Evolutionary conservation across 2,888 invertebrate species (phyloP), one percentile per base, ranked within the genome.

Genomic region (Noctua janthina): DNA sequence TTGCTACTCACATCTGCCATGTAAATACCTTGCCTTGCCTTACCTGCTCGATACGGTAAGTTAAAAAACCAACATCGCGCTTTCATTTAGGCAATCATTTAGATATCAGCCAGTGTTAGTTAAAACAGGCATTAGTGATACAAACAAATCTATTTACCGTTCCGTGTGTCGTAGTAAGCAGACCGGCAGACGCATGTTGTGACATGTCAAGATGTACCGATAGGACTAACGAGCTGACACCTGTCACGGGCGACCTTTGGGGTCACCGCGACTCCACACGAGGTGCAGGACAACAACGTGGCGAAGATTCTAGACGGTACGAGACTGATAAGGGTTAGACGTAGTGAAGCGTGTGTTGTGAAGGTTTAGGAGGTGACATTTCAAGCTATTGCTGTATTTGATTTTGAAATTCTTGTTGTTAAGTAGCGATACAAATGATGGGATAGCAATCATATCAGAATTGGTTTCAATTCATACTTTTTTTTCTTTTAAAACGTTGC

Each of bases 191-290:
- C 84, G 62, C 13, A 35, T 81, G 79, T 88, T 68, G 59, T 74
- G 76, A 20, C 69, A 66, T 78, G 76, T 80, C 88, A 76, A 90
- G 89, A 90, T 90, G 6, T 74, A 20, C 46, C 43, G 90, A 89
- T 89, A 89, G 20, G 23, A 72, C 80, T 87, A 90, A 90, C 87
- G 85, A 90, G 79, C 67, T 67, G 85, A 76, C 78, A 80, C 62
- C 82, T 78, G 89, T 76, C 77, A 82, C 43, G 15, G 17, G 29
- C 79, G 79, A 89, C 89, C 88, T 87, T 87, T 83, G 85, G 49
- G 88, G 87, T 79, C 86, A 20, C 23, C 43, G 75, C 46, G 87
- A 89, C 88, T 88, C 81, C 77, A 39, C 84, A 86, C 81, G 79
- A 62, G 78, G 2, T 82, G 77, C 79, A 83, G 51, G 71, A 68